These are phyloP conservation scores for Eumacrocentrus americanus DNA, from an alignment of 2,888 invertebrate species.

Conservation along the genomic window DNA sequence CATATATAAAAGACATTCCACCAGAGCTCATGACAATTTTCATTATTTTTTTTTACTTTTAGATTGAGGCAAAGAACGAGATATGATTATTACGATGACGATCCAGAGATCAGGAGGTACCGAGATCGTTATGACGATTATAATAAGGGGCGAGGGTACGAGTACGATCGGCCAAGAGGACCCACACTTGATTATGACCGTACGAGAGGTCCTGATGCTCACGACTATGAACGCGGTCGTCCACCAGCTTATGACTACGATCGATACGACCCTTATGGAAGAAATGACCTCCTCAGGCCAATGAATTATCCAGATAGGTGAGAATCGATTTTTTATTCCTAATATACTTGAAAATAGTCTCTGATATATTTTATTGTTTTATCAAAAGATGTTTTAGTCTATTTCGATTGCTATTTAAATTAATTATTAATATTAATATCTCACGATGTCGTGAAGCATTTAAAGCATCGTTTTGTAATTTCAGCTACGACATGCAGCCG, in stretches of 20 bases:
- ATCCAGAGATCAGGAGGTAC: constrained; percentile 45
- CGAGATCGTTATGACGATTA: constrained; percentile 48
- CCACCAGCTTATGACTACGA: constrained; percentile 38
- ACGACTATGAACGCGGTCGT: constrained; percentile 35
- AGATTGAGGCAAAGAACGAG: constrained; percentile 47
- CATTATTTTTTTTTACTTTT: not conserved
- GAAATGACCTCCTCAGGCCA: constrained; percentile 42
- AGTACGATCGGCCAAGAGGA: constrained; percentile 36
- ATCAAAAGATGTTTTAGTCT: no score
- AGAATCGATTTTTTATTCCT: not conserved
- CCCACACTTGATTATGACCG: constrained; percentile 30
- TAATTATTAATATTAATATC: no score
- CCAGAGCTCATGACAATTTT: not conserved
- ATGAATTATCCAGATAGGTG: constrained; percentile 45
- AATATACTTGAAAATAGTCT: no score
- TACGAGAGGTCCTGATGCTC: constrained; percentile 26
- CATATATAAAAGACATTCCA: not conserved
- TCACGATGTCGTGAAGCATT: no score
- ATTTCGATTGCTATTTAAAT: no score
- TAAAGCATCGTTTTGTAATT: constrained; percentile 12
- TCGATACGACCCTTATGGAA: constrained; percentile 47
- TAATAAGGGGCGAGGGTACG: constrained; percentile 40
- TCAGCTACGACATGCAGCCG: constrained; percentile 43
- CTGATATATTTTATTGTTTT: not conserved
- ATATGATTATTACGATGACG: constrained; percentile 47